These are phyloP conservation scores for Drosophila chauvacae DNA, from an alignment of 1,140 invertebrate species.

Conservation along the genomic window DNA sequence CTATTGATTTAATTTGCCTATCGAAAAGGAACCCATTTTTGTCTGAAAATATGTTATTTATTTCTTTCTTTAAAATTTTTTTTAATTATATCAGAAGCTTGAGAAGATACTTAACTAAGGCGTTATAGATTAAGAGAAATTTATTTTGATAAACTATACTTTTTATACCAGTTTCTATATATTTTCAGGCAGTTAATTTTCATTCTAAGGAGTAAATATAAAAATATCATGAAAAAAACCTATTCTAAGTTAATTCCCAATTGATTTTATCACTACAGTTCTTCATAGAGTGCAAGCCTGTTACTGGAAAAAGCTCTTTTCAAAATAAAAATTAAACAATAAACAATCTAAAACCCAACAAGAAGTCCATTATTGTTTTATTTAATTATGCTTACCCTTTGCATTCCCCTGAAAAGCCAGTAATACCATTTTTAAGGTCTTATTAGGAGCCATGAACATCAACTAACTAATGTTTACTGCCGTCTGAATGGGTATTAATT, in stretches of 20 bases:
- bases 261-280: neutral
- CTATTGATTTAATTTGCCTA: neutral
- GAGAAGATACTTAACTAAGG: no score
- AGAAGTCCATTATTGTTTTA: no score
- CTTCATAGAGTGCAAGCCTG: neutral
- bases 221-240: neutral
- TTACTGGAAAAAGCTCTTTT: neutral
- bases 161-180: no score
- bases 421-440: conserved; percentile 3
- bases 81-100: neutral
- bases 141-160: no score
- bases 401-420: neutral
- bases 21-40: neutral
- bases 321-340: neutral
- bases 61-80: neutral
- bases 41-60: no score
- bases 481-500: conserved; percentile 43
- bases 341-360: neutral
- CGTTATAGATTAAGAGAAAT: no score
- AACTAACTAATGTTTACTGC: conserved; percentile 31
- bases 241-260: neutral
- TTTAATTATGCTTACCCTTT: neutral
- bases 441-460: conserved; percentile 30
- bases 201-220: no score
- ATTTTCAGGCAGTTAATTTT: no score